These are phyloP conservation scores for Bovichtus variegatus DNA, from an alignment of 2,797 vertebrate genomes.

Conservation along the genomic window DNA sequence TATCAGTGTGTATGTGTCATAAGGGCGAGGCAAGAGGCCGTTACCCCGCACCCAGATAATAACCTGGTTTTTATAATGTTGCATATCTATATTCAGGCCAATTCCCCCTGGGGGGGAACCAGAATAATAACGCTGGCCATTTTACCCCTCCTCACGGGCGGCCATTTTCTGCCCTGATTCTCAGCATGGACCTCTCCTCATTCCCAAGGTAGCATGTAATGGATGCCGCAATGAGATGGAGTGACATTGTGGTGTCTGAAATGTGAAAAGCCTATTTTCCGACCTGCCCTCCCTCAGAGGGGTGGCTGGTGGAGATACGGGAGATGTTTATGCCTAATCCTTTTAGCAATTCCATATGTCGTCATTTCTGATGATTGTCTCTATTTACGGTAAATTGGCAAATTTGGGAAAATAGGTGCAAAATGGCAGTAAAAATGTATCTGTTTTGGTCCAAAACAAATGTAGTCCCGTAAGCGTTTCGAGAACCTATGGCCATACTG, in stretches of 20 bases:
- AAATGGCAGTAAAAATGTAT: constrained; percentile 49
- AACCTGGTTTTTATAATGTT: constrained; percentile 87
- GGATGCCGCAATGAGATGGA: constrained; percentile 84
- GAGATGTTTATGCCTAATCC: constrained; percentile 80
- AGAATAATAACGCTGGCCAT: constrained; percentile 85
- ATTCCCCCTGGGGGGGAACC: constrained; percentile 81
- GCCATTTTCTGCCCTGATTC: constrained; percentile 86
- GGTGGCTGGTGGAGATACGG: constrained; percentile 70
- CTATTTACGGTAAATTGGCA: constrained; percentile 77
- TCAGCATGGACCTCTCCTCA: constrained; percentile 82
- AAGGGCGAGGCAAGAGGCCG: constrained; percentile 77
- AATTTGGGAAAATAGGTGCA: constrained; percentile 76
- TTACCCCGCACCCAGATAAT: constrained; percentile 86
- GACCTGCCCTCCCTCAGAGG: constrained; percentile 74
- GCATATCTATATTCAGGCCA: constrained; percentile 88
- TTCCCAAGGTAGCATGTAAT: constrained; percentile 85
- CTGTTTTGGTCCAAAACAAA: constrained; percentile 61
- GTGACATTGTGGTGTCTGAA: constrained; percentile 84
- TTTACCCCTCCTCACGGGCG: constrained; percentile 80
- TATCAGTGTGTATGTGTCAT: constrained; percentile 47
- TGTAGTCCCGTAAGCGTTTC: constrained; percentile 51
- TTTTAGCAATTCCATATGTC: constrained; percentile 82
- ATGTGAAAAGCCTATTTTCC: constrained; percentile 84
- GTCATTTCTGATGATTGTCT: constrained; percentile 81
- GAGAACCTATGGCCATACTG: constrained; percentile 20